Percentiles rank a stretch among this genome's conserved stretches.
Evolutionary conservation across 2,888 invertebrate species (phyloP).

Genomic region (Machimus rusticus): DNA sequence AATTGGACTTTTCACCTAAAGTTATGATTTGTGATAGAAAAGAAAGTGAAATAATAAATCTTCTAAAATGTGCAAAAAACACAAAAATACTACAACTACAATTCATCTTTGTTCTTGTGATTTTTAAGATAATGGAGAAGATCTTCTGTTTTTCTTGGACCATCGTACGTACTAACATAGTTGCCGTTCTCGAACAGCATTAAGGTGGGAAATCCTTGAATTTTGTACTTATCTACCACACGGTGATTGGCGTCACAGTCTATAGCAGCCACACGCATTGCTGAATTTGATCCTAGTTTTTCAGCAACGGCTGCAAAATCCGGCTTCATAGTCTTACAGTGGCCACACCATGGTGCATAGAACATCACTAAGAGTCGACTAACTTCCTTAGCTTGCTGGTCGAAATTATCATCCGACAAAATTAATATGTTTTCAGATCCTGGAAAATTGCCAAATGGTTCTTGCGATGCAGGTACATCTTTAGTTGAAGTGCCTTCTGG

Average conservation of each 20-base stretch:
- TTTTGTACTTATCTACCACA: constrained; percentile 68
- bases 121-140: constrained; percentile 65
- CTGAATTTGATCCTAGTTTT: constrained; percentile 48
- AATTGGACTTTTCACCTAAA: not conserved
- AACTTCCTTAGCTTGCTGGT: constrained; percentile 74
- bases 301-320: constrained; percentile 68
- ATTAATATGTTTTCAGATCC: constrained; percentile 60
- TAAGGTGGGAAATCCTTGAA: constrained; percentile 74
- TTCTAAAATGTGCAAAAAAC: not conserved
- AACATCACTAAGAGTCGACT: constrained; percentile 85
- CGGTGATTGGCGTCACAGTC: constrained; percentile 72
- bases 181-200: constrained; percentile 69
- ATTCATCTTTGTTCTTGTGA: constrained; percentile 52
- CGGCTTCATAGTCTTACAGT: constrained; percentile 75
- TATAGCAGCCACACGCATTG: constrained; percentile 66
- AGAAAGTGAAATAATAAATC: not conserved
- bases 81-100: constrained; percentile 47
- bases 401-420: constrained; percentile 73
- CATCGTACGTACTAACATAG: constrained; percentile 66
- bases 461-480: constrained; percentile 55
- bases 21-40: not conserved
- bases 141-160: constrained; percentile 66
- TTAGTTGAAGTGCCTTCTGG: constrained; percentile 4
- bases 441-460: constrained; percentile 62
- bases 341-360: constrained; percentile 84